phyloP scores from a whole-genome alignment of 2,797 vertebrate species.

The Gadopsis bispinosus region DNA sequence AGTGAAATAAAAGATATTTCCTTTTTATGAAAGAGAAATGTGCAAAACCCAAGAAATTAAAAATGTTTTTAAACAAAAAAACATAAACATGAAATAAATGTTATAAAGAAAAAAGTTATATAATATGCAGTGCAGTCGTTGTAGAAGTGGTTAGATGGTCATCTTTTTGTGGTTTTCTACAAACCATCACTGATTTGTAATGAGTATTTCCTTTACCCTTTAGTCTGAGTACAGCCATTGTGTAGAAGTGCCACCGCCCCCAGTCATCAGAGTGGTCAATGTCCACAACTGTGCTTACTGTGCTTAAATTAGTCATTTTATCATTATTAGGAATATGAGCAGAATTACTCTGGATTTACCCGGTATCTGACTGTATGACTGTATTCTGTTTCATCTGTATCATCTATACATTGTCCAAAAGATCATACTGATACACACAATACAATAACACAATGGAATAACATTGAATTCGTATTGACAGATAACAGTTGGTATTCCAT shows the following conservation, averaged over 20 bases:
- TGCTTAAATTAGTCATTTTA: not conserved
- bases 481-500: not conserved
- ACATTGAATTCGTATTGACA: not conserved
- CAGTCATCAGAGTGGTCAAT: not conserved
- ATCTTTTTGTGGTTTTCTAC: too few relatives aligned
- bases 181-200: too few relatives aligned
- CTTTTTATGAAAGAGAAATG: not conserved
- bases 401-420: not conserved
- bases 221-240: not conserved
- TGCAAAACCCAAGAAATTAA: not conserved
- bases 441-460: not conserved
- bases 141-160: too few relatives aligned
- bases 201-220: not conserved
- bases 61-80: too few relatives aligned
- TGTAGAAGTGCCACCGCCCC: not conserved
- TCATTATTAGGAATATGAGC: not conserved
- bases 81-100: too few relatives aligned
- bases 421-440: not conserved
- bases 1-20: too few relatives aligned
- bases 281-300: not conserved
- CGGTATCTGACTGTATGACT: not conserved
- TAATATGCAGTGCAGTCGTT: not conserved
- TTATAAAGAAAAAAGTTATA: not conserved
- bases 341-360: not conserved
- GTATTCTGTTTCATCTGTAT: too few relatives aligned